A percentile compares a stretch with the other conserved stretches of the same genome.
These are phyloP conservation scores for Chaetorhynchus papuensis DNA, from an alignment of 2,113 vertebrate genomes.

Conservation along the genomic window DNA sequence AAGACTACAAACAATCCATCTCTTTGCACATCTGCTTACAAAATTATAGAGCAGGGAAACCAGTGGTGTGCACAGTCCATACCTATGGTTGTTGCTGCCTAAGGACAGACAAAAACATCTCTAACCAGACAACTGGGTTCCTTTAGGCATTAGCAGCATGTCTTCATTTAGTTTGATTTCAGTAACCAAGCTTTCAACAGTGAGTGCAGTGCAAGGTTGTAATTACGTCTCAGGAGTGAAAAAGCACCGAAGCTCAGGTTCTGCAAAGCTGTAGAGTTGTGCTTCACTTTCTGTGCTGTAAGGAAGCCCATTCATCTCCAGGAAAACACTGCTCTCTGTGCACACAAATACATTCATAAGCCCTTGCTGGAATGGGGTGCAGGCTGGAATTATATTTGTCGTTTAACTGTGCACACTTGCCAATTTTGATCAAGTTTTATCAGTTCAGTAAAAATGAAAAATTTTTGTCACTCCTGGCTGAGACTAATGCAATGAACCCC, in stretches of 20 bases:
- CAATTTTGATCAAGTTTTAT: not conserved
- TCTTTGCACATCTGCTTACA: not conserved
- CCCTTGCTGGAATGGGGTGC: not conserved
- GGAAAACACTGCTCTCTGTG: not conserved
- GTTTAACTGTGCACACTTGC: not conserved
- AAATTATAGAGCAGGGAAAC: not conserved
- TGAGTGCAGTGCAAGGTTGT: not conserved
- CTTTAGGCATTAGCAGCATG: constrained; percentile 25
- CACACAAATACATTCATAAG: not conserved
- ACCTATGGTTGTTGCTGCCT: not conserved
- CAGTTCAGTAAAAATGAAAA: not conserved
- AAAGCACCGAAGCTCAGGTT: not conserved
- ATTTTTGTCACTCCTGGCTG: not conserved
- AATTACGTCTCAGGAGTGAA: constrained; percentile 7
- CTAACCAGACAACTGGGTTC: constrained; percentile 2
- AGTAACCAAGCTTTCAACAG: constrained; percentile 15
- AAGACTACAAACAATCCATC: not conserved
- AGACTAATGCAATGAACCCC: not conserved
- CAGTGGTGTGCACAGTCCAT: not conserved
- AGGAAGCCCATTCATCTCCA: not conserved
- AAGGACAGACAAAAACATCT: not conserved
- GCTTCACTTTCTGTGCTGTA: not conserved
- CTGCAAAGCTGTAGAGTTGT: not conserved
- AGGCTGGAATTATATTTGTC: not conserved
- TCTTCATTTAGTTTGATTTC: constrained; percentile 43